Evolutionary conservation across 2,113 vertebrate genomes (phyloP), one percentile per base, ranked within the genome.

Genomic region (Platysteira castanea): DNA sequence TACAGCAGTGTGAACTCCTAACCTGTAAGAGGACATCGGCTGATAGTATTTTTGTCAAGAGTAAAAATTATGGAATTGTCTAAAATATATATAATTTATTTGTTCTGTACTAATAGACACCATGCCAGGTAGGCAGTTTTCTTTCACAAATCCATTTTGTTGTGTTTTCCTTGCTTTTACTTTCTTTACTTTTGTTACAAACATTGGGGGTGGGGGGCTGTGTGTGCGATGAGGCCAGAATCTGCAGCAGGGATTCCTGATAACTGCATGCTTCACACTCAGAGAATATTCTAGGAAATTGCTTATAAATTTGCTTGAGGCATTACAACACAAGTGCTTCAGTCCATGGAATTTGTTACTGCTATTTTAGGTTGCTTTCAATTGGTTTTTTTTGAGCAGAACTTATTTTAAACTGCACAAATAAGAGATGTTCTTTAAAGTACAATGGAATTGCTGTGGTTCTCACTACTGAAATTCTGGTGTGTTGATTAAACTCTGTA

Each of bases 391-490:
- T 95, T 95, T 92, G 89, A 95, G 37, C 82, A 95, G 61, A 97
- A 94, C 81, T 97, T 97, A 84, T 53, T 96, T 97, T 97, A 94
- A 97, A 91, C 49, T 68, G 94, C 92, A 79, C 8, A 31, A 96
- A 82, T 87, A 95, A 61, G 69, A 95, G 82, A 95, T 87, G 19
- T 64, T 77, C 80, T 96, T 96, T 96, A 75, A 96, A 95, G 33
- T 83, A 76, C 92, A 80, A 63, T 84, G 69, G 80, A 84, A 95
- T 56, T 79, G 42, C 96, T 95, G 18, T 74, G 68, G 79, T 91
- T 95, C 83, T 96, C 21, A 19, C 94, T 96, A 64, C 90, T 90
- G 91, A 93, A 96, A 94, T 96, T 84, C 82, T 91, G 65, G 12
- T 94, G 49, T 94, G 81, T 94, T 93, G 96, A 96, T 96, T 84